Base-by-base conservation (phyloP, 30 jellyfish, hydroid and myxozoan genomes). In the Aurelia aurita complex sp. Pacific region DNA sequence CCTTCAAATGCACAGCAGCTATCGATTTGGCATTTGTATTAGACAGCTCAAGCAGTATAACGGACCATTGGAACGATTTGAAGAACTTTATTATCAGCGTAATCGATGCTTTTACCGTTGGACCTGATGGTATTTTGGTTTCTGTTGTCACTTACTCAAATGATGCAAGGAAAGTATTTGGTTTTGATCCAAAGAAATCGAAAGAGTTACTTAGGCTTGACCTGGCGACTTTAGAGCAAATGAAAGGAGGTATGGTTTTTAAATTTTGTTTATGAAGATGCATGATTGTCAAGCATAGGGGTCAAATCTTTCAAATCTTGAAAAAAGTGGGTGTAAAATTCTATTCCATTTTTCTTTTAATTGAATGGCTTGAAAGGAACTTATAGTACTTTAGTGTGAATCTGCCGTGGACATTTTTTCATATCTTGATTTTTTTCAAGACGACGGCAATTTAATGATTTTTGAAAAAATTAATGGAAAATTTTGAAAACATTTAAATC, bases 11-110 rank as follows among this genome's bases (percentile, higher is more conserved):
- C 64, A 40, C 62, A 1, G 88, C 92, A 18, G 85, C 63, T 11
- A 85, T 94, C 32, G 97, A 88, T 68, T 46, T 94, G 11, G 95
- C 90, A 4, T 74, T 94, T 73, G 71, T 94, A 57, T 71, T 94
- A 3, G 98, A 94, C 87, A 92, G 90, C 5, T 94, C 98, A 2
- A 83, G 92, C 78, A 88, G 96, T 60, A 79, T 88, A 67, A 85
- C 80, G 15, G 79, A 52, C 57, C 86, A 88, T 38, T 94, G 98
- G 98, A 86, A 43, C 7, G 67, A 86, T 60, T 67, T 94, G 10
- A 88, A 86, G 66, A 23, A 65, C 33, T 88, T 94, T 76, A 15
- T 94, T 15, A 75, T 19, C 63, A 80, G 83, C 18, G 83, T 94
- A 32, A 54, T 88, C 18, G 91, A 83, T 36, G 89, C 92, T 10